A percentile compares a stretch with the other conserved stretches of the same genome.
Evolutionary conservation across 2,797 vertebrate species (phyloP).

Genomic region (Falco berigora): DNA sequence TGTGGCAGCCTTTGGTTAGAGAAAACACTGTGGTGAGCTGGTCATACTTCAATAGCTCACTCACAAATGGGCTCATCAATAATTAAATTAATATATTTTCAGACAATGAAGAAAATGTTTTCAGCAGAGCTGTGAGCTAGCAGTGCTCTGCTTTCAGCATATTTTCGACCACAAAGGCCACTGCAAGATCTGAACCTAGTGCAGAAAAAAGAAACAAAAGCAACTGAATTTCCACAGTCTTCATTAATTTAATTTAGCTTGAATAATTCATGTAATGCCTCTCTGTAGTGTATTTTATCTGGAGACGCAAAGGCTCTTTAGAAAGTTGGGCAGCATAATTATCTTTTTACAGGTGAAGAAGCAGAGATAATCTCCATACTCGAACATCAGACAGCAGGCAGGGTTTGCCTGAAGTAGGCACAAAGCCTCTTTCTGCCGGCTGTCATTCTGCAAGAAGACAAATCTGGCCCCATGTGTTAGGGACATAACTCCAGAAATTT

Average conservation of each 20-base stretch:
- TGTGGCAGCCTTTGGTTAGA: not conserved
- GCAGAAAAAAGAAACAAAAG: not conserved
- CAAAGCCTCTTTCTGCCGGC: not conserved
- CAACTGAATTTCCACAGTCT: slow-evolving; percentile 10
- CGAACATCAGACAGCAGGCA: not conserved
- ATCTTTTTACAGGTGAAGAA: slow-evolving; percentile 26
- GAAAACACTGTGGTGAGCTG: slow-evolving; percentile 12
- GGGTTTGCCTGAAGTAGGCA: not conserved
- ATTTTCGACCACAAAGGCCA: slow-evolving; percentile 20
- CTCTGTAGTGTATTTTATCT: slow-evolving; percentile 18
- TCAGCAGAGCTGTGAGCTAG: not conserved
- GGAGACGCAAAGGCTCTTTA: not conserved
- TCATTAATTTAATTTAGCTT: slow-evolving; percentile 42
- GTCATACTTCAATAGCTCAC: slow-evolving; percentile 12
- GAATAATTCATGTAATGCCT: slow-evolving; percentile 43
- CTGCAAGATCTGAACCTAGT: not conserved
- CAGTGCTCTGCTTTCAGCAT: not conserved
- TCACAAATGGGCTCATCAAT: slow-evolving; percentile 43
- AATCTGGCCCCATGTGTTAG: not conserved
- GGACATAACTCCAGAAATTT: not conserved
- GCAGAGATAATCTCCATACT: not conserved
- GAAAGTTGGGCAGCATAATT: slow-evolving; percentile 10
- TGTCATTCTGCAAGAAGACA: not conserved
- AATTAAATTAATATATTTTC: slow-evolving; percentile 61
- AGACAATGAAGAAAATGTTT: slow-evolving; percentile 50